A percentile compares a stretch with the other conserved stretches of the same genome.
Evolutionary conservation across 2,888 invertebrate genomes (phyloP).

Genomic region (Odontocolon sp.): DNA sequence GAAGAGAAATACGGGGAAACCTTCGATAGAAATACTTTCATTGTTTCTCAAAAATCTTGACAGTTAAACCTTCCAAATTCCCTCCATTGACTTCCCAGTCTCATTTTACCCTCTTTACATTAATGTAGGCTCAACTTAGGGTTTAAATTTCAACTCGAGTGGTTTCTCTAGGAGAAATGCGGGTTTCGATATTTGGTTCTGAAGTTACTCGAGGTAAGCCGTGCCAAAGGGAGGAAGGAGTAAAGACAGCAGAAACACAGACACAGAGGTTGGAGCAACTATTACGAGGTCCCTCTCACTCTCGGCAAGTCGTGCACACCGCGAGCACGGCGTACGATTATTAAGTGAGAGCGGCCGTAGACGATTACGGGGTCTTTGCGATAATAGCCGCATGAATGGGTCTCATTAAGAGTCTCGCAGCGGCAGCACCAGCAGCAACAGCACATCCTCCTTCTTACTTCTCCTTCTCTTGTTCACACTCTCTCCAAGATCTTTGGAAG

Average conservation of each 20-base stretch:
- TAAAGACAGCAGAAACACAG: conserved; percentile 20
- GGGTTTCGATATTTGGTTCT: conserved; percentile 11
- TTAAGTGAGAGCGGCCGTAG: conserved; percentile 77
- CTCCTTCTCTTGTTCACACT: conserved; percentile 14
- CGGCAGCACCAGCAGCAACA: conserved; percentile 28
- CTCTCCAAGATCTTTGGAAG: conserved; percentile 63
- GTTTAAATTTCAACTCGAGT: too few species aligned
- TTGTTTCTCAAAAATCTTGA: too few species aligned
- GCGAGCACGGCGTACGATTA: conserved; percentile 75
- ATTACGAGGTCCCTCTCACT: conserved; percentile 52
- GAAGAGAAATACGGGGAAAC: too few species aligned
- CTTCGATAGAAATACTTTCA: too few species aligned
- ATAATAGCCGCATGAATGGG: conserved; percentile 79
- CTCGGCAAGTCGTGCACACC: conserved; percentile 36
- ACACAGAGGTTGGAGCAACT: conserved; percentile 52
- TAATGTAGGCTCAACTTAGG: too few species aligned
- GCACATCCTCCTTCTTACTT: neutral
- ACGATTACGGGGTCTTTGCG: conserved; percentile 76
- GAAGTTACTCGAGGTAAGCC: conserved; percentile 20
- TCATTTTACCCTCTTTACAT: too few species aligned
- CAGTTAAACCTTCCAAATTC: too few species aligned
- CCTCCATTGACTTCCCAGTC: too few species aligned
- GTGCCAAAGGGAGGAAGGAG: conserved; percentile 28
- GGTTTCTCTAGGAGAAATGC: too few species aligned
- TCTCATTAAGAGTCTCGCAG: conserved; percentile 77